A percentile compares a stretch with the other conserved stretches of the same genome.
These are phyloP conservation scores for Lasioglossum leucozonium DNA, from an alignment of 2,888 invertebrate species.

Conservation along the genomic window DNA sequence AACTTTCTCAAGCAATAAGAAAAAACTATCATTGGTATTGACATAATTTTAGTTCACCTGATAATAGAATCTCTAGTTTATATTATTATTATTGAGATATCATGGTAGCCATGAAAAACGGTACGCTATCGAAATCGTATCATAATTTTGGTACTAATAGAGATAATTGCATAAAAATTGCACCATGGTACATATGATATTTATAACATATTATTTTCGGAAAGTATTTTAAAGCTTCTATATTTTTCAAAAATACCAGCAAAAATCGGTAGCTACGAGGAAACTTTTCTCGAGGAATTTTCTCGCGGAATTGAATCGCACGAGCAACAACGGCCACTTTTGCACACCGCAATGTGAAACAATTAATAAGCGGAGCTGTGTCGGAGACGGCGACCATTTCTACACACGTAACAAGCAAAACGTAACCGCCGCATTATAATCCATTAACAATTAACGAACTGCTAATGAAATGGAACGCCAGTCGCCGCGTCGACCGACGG, in stretches of 20 bases:
- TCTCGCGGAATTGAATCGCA: slow-evolving; percentile 23
- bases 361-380: slow-evolving; percentile 56
- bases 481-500: slow-evolving; percentile 33
- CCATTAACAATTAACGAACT: slow-evolving; percentile 72
- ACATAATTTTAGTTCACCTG: too few relatives aligned
- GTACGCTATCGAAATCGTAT: too few relatives aligned
- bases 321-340: slow-evolving; percentile 28
- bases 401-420: slow-evolving; percentile 30
- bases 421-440: slow-evolving; percentile 59
- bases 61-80: too few relatives aligned
- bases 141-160: too few relatives aligned
- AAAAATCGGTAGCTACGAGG: too few relatives aligned
- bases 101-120: too few relatives aligned
- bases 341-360: slow-evolving; percentile 54
- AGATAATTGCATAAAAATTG: too few relatives aligned
- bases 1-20: too few relatives aligned
- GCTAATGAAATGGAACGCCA: slow-evolving; percentile 68
- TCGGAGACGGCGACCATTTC: slow-evolving; percentile 21
- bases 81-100: too few relatives aligned
- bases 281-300: too few relatives aligned
- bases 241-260: not conserved
- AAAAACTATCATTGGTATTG: too few relatives aligned
- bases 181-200: too few relatives aligned
- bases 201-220: not conserved
- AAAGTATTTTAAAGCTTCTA: not conserved